These are phyloP conservation scores for Agrypnus murinus DNA, from an alignment of 2,888 invertebrate genomes.

Conservation along the genomic window DNA sequence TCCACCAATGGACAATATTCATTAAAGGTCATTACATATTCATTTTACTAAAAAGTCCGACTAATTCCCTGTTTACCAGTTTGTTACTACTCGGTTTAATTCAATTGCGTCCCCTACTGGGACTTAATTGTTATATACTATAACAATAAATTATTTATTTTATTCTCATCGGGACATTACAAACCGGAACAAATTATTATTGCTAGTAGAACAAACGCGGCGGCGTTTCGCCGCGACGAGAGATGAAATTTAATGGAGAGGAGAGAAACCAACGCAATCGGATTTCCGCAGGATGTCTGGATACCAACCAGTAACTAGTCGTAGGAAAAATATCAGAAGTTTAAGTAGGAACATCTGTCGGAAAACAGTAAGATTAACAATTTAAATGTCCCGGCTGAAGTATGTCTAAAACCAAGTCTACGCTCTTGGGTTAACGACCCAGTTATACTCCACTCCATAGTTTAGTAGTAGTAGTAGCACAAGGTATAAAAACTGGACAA, in stretches of 20 bases:
- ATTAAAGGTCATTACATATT: constrained; percentile 2
- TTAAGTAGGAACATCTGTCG: constrained; percentile 28
- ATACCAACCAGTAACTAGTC: too few relatives aligned
- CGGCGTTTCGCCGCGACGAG: constrained; percentile 11
- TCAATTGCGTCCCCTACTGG: constrained; percentile 23
- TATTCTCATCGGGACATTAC: constrained; percentile 1
- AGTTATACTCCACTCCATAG: too few relatives aligned
- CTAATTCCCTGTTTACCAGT: constrained; percentile 28
- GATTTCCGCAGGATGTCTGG: constrained; percentile 44
- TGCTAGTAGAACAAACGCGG: constrained; percentile 15
- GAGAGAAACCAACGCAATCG: constrained; percentile 30
- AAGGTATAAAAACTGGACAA: constrained; percentile 37
- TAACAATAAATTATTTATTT: constrained; percentile 18
- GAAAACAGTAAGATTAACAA: constrained; percentile 40
- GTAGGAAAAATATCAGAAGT: constrained; percentile 40
- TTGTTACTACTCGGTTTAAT: constrained; percentile 26
- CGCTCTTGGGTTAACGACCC: constrained; percentile 47
- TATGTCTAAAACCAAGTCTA: too few relatives aligned
- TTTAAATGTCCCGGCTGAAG: constrained; percentile 46
- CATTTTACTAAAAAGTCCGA: constrained; percentile 29
- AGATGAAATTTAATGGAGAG: constrained; percentile 18
- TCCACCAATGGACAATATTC: neutral
- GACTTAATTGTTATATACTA: constrained; percentile 18
- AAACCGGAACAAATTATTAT: constrained; percentile 27
- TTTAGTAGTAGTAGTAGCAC: too few relatives aligned